phyloP scores from a whole-genome alignment of 2,797 vertebrate species.

The Paguma larvata region DNA sequence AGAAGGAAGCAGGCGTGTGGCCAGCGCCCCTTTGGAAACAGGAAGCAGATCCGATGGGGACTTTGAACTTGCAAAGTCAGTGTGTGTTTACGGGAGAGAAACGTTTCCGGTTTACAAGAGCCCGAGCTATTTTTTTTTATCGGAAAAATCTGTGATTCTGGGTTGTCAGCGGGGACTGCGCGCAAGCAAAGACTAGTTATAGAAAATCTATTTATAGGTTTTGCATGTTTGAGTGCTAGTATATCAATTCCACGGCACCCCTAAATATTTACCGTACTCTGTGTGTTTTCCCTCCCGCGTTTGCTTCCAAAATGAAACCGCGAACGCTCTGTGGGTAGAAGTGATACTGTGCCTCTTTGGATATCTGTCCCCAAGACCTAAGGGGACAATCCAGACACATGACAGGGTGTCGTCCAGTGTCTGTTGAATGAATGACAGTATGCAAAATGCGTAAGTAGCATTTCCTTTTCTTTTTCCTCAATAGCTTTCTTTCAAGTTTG shows the following conservation, averaged over 20 bases:
- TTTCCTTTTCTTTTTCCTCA: not conserved
- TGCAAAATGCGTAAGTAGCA: not conserved
- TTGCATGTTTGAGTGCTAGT: not conserved
- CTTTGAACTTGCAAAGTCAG: not conserved
- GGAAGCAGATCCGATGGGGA: not conserved
- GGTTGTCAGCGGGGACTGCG: not conserved
- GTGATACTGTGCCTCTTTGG: not conserved
- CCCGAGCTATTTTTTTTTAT: not conserved
- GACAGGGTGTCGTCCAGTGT: not conserved
- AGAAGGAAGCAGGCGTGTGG: not conserved
- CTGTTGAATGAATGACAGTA: constrained; percentile 17
- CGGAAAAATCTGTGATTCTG: not conserved
- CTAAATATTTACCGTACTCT: not conserved
- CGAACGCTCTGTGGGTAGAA: not conserved
- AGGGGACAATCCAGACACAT: not conserved
- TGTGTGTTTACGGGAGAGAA: not conserved
- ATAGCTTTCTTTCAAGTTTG: not conserved
- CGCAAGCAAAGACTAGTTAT: not conserved
- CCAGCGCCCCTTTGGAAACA: not conserved
- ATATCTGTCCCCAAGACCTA: not conserved
- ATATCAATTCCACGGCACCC: not conserved
- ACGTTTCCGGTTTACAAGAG: not conserved
- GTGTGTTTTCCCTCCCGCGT: not conserved
- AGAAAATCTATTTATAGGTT: not conserved
- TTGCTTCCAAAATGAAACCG: not conserved